Evolutionary conservation across 1,140 invertebrate species (phyloP).

Genomic region (Phymorhynchus buccinoides): DNA sequence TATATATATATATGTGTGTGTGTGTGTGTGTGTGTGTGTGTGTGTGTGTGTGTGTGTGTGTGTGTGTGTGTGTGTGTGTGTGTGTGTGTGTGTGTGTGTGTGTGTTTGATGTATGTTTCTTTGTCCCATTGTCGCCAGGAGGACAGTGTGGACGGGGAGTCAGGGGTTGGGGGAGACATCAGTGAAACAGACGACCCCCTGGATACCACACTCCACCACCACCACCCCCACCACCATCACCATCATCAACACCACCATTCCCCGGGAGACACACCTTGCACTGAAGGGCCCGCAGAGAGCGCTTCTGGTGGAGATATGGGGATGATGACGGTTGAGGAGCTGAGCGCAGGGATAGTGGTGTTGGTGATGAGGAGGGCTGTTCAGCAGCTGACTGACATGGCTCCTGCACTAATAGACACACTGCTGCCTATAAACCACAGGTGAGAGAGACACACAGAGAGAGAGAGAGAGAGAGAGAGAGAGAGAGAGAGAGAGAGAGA

Average conservation of each 20-base stretch:
- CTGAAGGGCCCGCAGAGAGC: background rate
- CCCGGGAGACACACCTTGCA: constrained; percentile 17
- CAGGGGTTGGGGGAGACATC: constrained; percentile 41
- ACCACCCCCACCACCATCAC: background rate
- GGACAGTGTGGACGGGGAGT: constrained; percentile 39
- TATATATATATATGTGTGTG: no score
- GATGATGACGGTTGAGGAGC: constrained; percentile 62
- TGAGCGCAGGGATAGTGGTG: constrained; percentile 63
- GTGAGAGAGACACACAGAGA: no score
- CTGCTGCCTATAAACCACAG: no score
- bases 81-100: no score
- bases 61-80: no score
- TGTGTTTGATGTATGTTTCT: no score
- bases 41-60: no score
- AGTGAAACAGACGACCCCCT: background rate
- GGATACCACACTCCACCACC: background rate
- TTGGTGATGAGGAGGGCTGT: constrained; percentile 59
- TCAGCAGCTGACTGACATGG: constrained; percentile 33
- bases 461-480: no score
- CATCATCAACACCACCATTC: no score
- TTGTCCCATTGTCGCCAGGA: background rate
- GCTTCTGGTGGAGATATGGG: constrained; percentile 33
- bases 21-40: no score
- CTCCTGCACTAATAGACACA: background rate
- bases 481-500: no score